These are phyloP conservation scores for Brachypteracias leptosomus DNA, from an alignment of 2,113 vertebrate genomes.

Conservation along the genomic window DNA sequence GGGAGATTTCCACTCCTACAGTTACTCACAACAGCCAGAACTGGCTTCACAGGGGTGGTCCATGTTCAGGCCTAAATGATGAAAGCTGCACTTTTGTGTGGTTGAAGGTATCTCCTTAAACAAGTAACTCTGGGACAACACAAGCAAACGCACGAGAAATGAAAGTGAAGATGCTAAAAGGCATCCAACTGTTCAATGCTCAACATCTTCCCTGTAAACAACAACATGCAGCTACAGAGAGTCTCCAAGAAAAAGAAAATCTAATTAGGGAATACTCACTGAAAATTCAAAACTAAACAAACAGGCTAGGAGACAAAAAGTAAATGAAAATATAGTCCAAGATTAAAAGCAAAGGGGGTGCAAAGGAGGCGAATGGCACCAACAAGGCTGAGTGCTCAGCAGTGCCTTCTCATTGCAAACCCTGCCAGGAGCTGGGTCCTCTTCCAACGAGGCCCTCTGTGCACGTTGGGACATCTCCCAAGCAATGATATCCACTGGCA, in stretches of 20 bases:
- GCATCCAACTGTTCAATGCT: background rate
- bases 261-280: background rate
- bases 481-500: no score
- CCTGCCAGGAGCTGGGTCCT: background rate
- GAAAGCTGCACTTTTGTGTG: background rate
- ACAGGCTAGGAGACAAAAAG: background rate
- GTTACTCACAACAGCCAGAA: background rate
- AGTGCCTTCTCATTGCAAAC: rapidly evolving
- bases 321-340: background rate
- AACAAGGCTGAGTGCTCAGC: background rate
- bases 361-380: background rate
- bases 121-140: background rate
- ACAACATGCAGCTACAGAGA: background rate
- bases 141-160: background rate
- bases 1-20: background rate
- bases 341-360: background rate
- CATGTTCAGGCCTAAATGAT: background rate
- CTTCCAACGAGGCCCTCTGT: background rate
- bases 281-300: background rate
- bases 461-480: background rate
- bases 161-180: background rate
- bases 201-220: background rate
- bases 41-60: background rate
- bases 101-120: background rate
- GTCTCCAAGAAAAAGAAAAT: background rate